Evolutionary conservation across 2,888 invertebrate genomes (phyloP).

Genomic region (Leucoptera coffeella): DNA sequence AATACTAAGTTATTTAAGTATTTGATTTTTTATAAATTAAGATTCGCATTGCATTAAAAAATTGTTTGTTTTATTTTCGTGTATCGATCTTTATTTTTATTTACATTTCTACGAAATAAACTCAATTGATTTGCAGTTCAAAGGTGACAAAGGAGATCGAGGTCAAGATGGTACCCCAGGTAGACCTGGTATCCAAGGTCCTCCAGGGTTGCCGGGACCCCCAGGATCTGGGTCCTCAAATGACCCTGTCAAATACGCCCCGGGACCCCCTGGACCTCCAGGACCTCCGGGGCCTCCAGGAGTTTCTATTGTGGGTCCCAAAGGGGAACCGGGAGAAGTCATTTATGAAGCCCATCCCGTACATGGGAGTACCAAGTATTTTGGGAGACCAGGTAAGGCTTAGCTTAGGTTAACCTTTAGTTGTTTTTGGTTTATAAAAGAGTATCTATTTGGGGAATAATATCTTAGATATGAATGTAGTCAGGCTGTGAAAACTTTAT

Average conservation of each 20-base stretch:
- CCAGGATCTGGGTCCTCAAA: slow-evolving; percentile 47
- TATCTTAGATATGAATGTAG: too few relatives aligned
- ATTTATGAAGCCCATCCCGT: slow-evolving; percentile 34
- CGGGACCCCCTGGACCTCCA: slow-evolving; percentile 64
- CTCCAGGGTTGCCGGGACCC: slow-evolving; percentile 61
- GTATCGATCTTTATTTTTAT: too few relatives aligned
- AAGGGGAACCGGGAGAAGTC: slow-evolving; percentile 53
- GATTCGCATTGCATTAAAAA: too few relatives aligned
- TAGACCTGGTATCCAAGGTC: slow-evolving; percentile 36
- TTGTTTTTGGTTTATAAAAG: too few relatives aligned
- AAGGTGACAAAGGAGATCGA: slow-evolving; percentile 65
- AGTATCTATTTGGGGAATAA: too few relatives aligned
- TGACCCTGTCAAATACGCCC: slow-evolving; percentile 57
- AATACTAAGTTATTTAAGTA: too few relatives aligned
- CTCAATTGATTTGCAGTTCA: slow-evolving; percentile 21
- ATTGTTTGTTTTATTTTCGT: too few relatives aligned
- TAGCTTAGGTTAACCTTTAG: slow-evolving; percentile 5
- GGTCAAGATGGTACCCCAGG: slow-evolving; percentile 63
- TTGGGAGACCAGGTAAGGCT: slow-evolving; percentile 41
- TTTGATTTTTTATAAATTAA: too few relatives aligned
- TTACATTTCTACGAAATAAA: slow-evolving; percentile 38
- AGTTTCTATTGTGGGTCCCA: slow-evolving; percentile 73
- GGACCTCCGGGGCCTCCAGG: slow-evolving; percentile 69
- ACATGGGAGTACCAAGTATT: slow-evolving; percentile 51
- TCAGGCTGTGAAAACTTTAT: too few relatives aligned